Evolutionary conservation across 2,113 vertebrate genomes (phyloP), one percentile per base, ranked within the genome.

Genomic region (Oncorhynchus kisutch): DNA sequence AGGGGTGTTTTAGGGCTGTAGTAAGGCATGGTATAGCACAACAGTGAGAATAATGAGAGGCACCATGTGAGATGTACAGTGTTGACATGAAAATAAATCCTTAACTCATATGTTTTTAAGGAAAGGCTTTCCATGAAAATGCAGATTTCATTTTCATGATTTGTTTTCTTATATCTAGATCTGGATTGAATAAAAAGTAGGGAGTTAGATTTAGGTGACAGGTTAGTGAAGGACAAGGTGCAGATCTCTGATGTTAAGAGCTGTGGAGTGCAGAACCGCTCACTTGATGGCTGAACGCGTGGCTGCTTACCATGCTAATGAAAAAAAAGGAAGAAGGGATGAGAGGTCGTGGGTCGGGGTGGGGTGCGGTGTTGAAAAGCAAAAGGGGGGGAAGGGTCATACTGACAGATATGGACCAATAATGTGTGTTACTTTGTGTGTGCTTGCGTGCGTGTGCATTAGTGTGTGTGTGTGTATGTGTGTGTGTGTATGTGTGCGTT

Each of bases 281-380:
- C 67, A 60, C 78, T 79, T 85, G 87, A 88, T 85, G 87, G 85
- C 87, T 85, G 83, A 85, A 80, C 78, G 85, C 85, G 70, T 77
- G 81, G 72, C 81, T 87, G 70, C 80, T 68, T 70, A 79, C 76
- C 73, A 74, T 67, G 68, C 76, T 84, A 80, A 82, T 84, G 80
- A 75, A 54, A 77, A 39, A 78, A 45, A 34, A 81, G 76, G 71
- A 29, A 39, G 77, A 73, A 24, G 27, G 62, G 67, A 64, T 75
- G 27, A 3, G 57, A 64, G 64, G 39, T 25, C 11, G 5, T 8
- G 39, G 48, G 20, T 34, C 31, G 49, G 48, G 16, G 48, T 31
- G 70, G 24, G 65, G 18, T 31, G 70, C 12, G 25, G 12, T 20
- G 51, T 66, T 76, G 45, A 67, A 65, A 57, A 70, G 54, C 67